Conservation (phyloP, 2,888 invertebrate genomes). For the Philhelius pedissequus region DNA sequence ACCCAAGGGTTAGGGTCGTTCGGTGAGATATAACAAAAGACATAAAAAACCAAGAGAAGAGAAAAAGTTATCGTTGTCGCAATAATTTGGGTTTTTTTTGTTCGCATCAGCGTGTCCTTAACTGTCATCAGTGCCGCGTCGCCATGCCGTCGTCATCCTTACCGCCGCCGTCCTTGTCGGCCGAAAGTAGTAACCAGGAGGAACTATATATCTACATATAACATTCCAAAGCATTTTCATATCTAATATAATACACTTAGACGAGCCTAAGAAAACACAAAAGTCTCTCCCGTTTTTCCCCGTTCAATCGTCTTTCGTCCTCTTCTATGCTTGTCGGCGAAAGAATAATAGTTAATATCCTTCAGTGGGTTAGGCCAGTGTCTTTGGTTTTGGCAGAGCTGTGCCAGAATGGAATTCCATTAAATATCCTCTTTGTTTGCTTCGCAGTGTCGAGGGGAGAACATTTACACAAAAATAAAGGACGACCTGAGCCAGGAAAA, state of each 20-base stretch:
- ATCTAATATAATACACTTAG: constrained; percentile 48
- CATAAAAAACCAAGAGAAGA: not conserved
- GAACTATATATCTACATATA: too few relatives aligned
- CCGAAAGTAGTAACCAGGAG: constrained; percentile 42
- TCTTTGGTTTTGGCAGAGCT: constrained; percentile 57
- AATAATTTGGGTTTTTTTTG: constrained; percentile 47
- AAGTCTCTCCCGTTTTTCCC: not conserved
- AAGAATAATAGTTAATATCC: constrained; percentile 51
- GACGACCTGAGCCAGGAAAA: constrained; percentile 4
- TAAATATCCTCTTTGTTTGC: constrained; percentile 56
- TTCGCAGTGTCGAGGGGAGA: not conserved
- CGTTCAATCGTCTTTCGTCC: not conserved
- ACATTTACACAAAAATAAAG: not conserved
- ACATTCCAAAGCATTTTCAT: constrained; percentile 60
- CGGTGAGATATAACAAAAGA: constrained; percentile 1
- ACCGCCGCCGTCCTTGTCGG: not conserved
- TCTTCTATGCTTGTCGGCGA: not conserved
- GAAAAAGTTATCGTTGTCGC: constrained; percentile 20
- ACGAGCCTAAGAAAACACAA: constrained; percentile 30
- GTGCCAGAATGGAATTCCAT: constrained; percentile 54
- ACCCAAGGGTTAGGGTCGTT: not conserved
- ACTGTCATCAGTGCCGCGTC: constrained; percentile 25
- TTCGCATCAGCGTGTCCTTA: constrained; percentile 47
- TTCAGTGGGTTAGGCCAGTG: constrained; percentile 47
- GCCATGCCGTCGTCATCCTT: constrained; percentile 37